phyloP scores from a whole-genome alignment of 2,113 vertebrate genomes.

The Perca schrenkii region DNA sequence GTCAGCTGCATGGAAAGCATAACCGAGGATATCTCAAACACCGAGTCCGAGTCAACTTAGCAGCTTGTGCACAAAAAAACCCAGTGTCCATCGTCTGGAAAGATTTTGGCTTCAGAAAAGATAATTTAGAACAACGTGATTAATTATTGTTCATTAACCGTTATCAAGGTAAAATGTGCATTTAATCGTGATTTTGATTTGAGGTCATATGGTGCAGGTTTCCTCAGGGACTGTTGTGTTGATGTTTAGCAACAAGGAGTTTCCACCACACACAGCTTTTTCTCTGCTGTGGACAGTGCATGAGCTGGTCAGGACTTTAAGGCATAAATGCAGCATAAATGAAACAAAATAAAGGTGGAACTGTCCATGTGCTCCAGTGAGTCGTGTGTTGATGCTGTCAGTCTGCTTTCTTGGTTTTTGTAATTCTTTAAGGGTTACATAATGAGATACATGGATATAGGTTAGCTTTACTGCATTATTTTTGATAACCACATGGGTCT shows the following conservation, averaged over 20 bases:
- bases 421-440: neutral
- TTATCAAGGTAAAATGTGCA: no score
- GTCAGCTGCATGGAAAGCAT: no score
- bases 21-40: no score
- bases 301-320: neutral
- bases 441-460: neutral
- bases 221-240: neutral
- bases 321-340: neutral
- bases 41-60: no score
- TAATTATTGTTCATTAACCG: no score
- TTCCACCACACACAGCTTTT: neutral
- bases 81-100: no score
- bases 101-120: no score
- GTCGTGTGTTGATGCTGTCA: neutral
- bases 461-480: neutral
- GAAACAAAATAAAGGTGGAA: neutral
- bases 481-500: neutral
- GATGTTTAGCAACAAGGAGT: slow-evolving; percentile 16
- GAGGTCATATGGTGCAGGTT: neutral
- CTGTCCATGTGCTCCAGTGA: neutral
- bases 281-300: neutral
- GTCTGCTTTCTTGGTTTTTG: neutral
- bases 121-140: no score
- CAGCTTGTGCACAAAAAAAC: no score
- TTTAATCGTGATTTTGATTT: no score